Base-by-base conservation (phyloP, 1,140 invertebrate species). In the Drosophila parvula region DNA sequence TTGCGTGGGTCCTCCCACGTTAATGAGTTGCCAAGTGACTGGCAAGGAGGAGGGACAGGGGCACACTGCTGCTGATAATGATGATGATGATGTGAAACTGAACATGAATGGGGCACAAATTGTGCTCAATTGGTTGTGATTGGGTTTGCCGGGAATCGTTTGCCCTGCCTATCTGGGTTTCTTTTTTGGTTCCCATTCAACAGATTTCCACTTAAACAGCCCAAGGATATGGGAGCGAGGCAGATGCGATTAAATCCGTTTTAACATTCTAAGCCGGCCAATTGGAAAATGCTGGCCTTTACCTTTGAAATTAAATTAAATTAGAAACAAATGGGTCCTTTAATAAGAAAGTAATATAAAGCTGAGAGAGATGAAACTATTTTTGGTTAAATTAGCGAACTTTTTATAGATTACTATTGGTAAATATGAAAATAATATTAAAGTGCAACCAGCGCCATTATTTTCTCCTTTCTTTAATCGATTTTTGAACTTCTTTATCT, bases 21-120 rank as follows among this genome's bases (percentile, higher is more conserved):
- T 86, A 86, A 86, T 86, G 83, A 86, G 79, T 88, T 88, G 75
- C 65, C 74, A 76, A 85, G 67, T 69, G 79, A 50, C 45, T 62
- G 47, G 9, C 47, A 32, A 41, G 36, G 30, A n/a, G 38, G n/a
- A n/a, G 56, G 14, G 8, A n/a, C n/a, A 12, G 64, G 38, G 38
- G 45, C n/a, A 16, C 10, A 22, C 55, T 43, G 59, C 43, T 16
- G 12, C 14, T n/a, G 40, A 28, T 28, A 47, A 14, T 36, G 27
- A 68, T 32, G 40, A 68, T 68, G 63, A 41, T 40, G 64, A 70
- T 71, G 65, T 53, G 61, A 50, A 69, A 69, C 65, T 53, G 68
- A 71, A 71, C 65, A 47, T 71, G 68, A 71, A 71, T 71, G 67
- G 68, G 44, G 65, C 68, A 71, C 68, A 71, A 71, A 71, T 71